Base-by-base conservation (phyloP, 2,797 vertebrate genomes). In the Lophius americanus region DNA sequence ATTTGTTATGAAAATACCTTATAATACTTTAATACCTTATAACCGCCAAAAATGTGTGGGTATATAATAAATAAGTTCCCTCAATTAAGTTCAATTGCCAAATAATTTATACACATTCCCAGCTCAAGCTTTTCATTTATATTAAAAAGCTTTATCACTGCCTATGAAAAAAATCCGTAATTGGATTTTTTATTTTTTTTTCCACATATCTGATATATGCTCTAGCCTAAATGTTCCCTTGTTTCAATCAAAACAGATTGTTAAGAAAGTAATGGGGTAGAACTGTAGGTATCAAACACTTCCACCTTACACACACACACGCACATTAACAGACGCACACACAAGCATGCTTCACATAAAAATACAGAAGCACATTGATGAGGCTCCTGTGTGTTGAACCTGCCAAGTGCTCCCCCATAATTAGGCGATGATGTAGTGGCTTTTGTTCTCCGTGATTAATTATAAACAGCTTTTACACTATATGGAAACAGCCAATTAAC, bases 361-460 rank as follows among this genome's bases (percentile, higher is more conserved):
- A 78, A 76, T 23, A 23, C 65, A 38, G 46, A 23, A 59, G 65
- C 41, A 51, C 51, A 63, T 64, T 7, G 11, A 23, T 44, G 73
- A 77, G 78, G 60, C 80, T 74, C 64, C 72, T 36, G 74, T 71
- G 72, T 67, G 77, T 68, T 13, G 67, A 83, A 81, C 58, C 70
- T 85, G 84, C 83, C 82, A 88, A 85, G 83, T 62, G 76, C 79
- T 91, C 79, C 67, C 65, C 76, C 72, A 60, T 91, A 92, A 92
- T 90, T 89, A 90, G 80, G 60, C 66, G 73, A 77, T 76, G 84
- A 84, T 88, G 86, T 86, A 89, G 81, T 76, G 82, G 82, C 85
- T 88, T 90, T 90, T 89, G 85, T 88, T 88, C 78, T 78, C 77
- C 79, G 72, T 88, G 83, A 90, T 88, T 89, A 90, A 89, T 90